A percentile compares a stretch with the other conserved stretches of the same genome.
Evolutionary conservation across 1,140 invertebrate genomes (phyloP).

Genomic region (Trachymyrmex cornetzi): DNA sequence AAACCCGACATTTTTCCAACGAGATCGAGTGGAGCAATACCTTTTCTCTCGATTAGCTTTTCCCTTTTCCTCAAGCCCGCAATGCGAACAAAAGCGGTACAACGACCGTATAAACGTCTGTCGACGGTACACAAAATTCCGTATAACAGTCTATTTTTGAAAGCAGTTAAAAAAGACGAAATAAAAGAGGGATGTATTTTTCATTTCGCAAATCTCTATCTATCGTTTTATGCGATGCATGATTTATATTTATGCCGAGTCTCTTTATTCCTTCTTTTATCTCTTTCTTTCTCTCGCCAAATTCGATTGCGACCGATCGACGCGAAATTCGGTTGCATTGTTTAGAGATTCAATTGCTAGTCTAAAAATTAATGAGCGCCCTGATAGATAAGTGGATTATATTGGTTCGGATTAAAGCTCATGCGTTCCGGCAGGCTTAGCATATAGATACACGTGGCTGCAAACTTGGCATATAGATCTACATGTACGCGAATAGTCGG

Average conservation of each 20-base stretch:
- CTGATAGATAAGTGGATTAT: constrained; percentile 68
- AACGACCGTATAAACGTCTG: constrained; percentile 52
- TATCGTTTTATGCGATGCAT: neutral
- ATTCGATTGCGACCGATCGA: constrained; percentile 13
- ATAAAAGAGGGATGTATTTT: neutral
- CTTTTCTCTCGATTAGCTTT: constrained; percentile 63
- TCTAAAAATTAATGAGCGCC: constrained; percentile 71
- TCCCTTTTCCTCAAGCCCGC: constrained; percentile 30
- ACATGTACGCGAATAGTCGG: neutral
- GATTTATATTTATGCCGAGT: neutral
- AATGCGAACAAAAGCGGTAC: constrained; percentile 41
- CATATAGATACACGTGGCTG: neutral
- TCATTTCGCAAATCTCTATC: constrained; percentile 37
- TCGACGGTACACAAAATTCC: constrained; percentile 42
- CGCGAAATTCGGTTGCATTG: neutral
- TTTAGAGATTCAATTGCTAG: constrained; percentile 51
- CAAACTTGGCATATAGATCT: neutral
- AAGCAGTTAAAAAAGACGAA: neutral
- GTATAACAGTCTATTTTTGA: constrained; percentile 38
- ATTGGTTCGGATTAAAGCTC: constrained; percentile 66
- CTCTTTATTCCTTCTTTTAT: constrained; percentile 23
- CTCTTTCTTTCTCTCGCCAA: neutral
- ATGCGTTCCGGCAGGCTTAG: constrained; percentile 34
- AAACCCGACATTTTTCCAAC: constrained; percentile 56
- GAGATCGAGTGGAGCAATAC: constrained; percentile 63